Evolutionary conservation across 2,888 invertebrate species (phyloP).

Genomic region (Ditylenchus weischeri): DNA sequence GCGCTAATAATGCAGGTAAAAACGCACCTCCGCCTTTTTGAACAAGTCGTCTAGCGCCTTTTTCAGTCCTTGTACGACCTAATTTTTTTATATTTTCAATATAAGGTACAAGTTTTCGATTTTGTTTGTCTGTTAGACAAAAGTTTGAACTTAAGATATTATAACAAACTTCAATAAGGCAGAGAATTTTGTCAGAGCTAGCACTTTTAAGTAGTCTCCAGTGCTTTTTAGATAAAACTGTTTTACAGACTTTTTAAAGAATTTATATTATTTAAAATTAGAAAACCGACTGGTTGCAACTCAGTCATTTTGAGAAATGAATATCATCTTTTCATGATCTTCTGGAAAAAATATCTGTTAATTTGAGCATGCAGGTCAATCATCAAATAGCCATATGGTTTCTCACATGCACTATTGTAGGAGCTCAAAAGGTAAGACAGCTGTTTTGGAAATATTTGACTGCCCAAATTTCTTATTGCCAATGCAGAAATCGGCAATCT

Average conservation of each 20-base stretch:
- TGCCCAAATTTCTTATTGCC: conserved; percentile 14
- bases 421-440: conserved; percentile 18
- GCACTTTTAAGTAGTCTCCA: background rate
- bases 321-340: conserved; percentile 11
- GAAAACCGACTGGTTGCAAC: background rate
- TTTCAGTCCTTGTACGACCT: background rate
- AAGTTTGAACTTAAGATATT: background rate
- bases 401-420: conserved; percentile 10
- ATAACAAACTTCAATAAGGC: background rate
- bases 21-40: background rate
- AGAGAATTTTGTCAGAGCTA: background rate
- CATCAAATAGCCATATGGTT: conserved; percentile 23
- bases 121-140: background rate
- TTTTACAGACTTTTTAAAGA: background rate
- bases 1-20: background rate
- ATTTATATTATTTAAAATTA: background rate
- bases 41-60: background rate
- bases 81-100: background rate
- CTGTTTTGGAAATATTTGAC: conserved; percentile 23
- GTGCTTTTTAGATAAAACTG: background rate
- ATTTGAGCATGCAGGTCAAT: conserved; percentile 27
- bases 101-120: background rate
- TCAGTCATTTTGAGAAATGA: background rate
- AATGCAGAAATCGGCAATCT: conserved; percentile 17
- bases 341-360: conserved; percentile 24